Conservation (phyloP, 2,797 vertebrate species). For the Sus cebifrons region DNA sequence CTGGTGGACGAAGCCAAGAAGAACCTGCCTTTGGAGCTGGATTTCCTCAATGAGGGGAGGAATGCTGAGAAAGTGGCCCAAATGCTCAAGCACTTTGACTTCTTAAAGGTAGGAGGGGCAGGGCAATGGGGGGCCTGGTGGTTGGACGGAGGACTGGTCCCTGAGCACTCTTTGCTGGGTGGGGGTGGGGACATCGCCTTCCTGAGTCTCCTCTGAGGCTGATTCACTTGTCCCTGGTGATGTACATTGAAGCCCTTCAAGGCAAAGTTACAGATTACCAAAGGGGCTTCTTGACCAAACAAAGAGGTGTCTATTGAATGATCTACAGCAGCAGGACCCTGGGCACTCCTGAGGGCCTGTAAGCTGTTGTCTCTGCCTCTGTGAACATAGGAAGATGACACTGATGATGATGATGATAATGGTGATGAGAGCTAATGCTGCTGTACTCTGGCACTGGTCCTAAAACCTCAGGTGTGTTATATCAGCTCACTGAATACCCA, state of each 20-base stretch:
- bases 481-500: background rate
- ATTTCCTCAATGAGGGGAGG: conserved; percentile 97
- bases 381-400: background rate
- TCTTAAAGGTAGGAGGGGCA: conserved; percentile 93
- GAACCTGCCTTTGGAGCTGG: conserved; percentile 97
- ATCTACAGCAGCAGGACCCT: background rate
- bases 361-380: background rate
- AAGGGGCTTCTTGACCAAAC: background rate
- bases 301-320: background rate
- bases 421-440: background rate
- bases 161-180: background rate
- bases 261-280: background rate
- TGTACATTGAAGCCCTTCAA: background rate
- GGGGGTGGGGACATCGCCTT: background rate
- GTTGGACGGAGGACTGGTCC: background rate
- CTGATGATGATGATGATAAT: background rate
- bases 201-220: background rate
- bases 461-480: background rate
- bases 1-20: conserved; percentile 98
- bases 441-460: background rate
- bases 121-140: background rate
- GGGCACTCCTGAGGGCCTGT: background rate
- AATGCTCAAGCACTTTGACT: conserved; percentile 94
- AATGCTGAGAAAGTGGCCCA: conserved; percentile 96
- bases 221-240: conserved; percentile 30